Evolutionary conservation across 2,888 invertebrate genomes (phyloP), one percentile per base, ranked within the genome.

Genomic region (Tholera decimalis): DNA sequence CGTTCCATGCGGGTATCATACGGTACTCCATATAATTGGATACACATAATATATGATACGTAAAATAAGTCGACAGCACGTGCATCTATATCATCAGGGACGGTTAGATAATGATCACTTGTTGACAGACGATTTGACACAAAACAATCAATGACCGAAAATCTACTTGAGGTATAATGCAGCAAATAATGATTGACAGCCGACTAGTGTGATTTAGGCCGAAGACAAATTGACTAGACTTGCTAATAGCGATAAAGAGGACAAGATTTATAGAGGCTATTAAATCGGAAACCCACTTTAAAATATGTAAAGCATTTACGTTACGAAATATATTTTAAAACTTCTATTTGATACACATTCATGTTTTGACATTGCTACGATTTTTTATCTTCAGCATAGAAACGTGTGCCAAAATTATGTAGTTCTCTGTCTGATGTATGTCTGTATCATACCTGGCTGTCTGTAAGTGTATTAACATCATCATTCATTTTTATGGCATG

Each of bases 21-120:
- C 83, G 82, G 85, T 64, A 79, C 76, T 79, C 68, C 70, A 79
- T 50, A 47, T 83, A 82, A 87, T 86, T 85, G 82, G 62, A 59
- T 47, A 71, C 57, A 72, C 44, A 70, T 71, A 65, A 68, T 66
- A 61, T 61, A 28, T 66, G 62, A 61, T 73, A 69, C 55, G 20
- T 35, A 37, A 59, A 67, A 68, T 60, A 50, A 46, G 54, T 43
- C n/a, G 18, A 54, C 55, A 61, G 57, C 59, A 76, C 54, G 67
- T 68, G 70, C 55, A 47, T 67, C 39, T 39, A 68, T 67, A 57
- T 44, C 58, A 62, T 65, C 58, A 62, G 62, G 72, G 72, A 73
- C 74, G 73, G 77, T 73, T 68, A 37, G 50, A 44, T 46, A 44
- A 53, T 58, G 49, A 53, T 55, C 49, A 56, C 39, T 69, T 54